Evolutionary conservation across 2,113 vertebrate genomes (phyloP), one percentile per base, ranked within the genome.

Genomic region (Garra rufa): DNA sequence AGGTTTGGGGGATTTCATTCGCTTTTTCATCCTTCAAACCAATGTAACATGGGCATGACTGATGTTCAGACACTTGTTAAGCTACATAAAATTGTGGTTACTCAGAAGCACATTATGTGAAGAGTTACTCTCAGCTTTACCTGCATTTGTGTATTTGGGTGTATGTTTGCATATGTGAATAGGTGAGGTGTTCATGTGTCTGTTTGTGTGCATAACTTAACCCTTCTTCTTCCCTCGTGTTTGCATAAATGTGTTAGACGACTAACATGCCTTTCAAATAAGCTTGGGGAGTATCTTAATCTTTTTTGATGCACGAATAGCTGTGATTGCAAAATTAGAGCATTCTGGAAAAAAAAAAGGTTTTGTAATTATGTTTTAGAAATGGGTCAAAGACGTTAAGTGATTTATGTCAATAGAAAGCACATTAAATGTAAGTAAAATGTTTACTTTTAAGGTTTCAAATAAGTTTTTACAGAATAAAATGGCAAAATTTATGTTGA

Each of bases 11-110:
- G 28, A 57, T 84, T 82, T 38, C 19, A 34, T 78, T 52, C 11
- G 41, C 81, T 85, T 75, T 85, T 52, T 81, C 21, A 48, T 41
- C 21, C 38, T 24, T 43, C 24, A 55, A 79, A 28, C 67, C 30
- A 83, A 71, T 75, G 6, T 87, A 74, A 76, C 21, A 30, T 17
- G 41, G 24, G 17, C 65, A 75, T 13, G n/a, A 83, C 71, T 67
- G 30, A 55, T 30, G 17, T 34, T 3, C 83, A n/a, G n/a, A 61
- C 71, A 65, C 67, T 67, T 74, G 46, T 83, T 41, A 43, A 46
- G 76, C 24, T 28, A 52, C 10, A 41, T 26, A 14, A 70, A 70
- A 70, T 50, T 24, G 11, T 26, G 10, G 14, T 69, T 70, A 70
- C 21, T 69, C 46, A 30, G 55, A 79, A 61, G 57, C 43, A 9